Evolutionary conservation across 2,888 invertebrate genomes (phyloP).

Genomic region (Oligia latruncula): DNA sequence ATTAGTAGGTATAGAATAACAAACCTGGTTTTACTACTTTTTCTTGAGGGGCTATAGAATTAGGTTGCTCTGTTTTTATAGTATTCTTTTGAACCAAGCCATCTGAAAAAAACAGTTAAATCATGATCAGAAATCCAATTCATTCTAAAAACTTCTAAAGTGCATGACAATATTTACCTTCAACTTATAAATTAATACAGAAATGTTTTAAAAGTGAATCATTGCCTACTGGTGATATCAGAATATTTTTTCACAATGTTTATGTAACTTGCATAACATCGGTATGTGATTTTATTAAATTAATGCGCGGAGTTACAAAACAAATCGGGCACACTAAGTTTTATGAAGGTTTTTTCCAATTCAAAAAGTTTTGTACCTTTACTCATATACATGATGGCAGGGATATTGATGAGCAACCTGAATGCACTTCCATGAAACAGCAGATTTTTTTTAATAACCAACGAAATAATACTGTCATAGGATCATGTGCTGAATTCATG

Average conservation of each 20-base stretch:
- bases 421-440: neutral
- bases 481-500: neutral
- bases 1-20: constrained; percentile 3
- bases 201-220: constrained; percentile 13
- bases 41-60: constrained; percentile 6
- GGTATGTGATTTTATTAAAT: neutral
- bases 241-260: constrained; percentile 11
- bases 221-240: constrained; percentile 16
- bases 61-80: constrained; percentile 4
- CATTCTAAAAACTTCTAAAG: constrained; percentile 9
- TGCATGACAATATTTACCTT: constrained; percentile 23
- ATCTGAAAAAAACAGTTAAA: constrained; percentile 48
- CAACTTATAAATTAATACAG: constrained; percentile 4
- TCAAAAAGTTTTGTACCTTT: neutral
- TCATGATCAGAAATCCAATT: neutral
- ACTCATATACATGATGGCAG: neutral
- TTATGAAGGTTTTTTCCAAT: neutral
- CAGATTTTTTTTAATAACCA: neutral
- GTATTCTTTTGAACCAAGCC: constrained; percentile 14
- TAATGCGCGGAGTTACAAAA: constrained; percentile 15
- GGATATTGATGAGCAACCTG: neutral
- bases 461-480: neutral
- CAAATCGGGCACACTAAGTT: neutral
- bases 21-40: constrained; percentile 51
- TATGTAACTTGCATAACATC: constrained; percentile 7